A percentile compares a stretch with the other conserved stretches of the same genome.
These are phyloP conservation scores for Galeruca laticollis DNA, from an alignment of 2,888 invertebrate species.

Conservation along the genomic window DNA sequence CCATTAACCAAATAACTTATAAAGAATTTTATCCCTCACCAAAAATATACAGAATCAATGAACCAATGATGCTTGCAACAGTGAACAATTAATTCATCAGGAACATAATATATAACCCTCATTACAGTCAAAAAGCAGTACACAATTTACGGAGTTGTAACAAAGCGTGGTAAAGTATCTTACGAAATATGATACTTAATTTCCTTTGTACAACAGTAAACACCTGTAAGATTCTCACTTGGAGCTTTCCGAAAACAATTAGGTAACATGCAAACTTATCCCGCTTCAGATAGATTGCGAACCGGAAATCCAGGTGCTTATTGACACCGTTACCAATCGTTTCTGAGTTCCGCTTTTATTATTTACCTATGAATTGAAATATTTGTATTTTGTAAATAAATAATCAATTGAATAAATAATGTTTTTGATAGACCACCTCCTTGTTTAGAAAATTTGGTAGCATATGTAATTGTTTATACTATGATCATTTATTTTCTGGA, in stretches of 20 bases:
- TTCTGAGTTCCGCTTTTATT: slow-evolving; percentile 5
- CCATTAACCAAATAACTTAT: no score
- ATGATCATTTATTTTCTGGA: no score
- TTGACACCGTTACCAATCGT: slow-evolving; percentile 10
- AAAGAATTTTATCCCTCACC: no score
- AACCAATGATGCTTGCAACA: no score
- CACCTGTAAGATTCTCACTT: slow-evolving; percentile 30
- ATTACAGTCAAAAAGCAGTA: not conserved
- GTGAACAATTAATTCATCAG: no score
- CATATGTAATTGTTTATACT: no score
- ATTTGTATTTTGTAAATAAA: no score
- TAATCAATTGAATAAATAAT: no score
- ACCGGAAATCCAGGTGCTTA: slow-evolving; percentile 34
- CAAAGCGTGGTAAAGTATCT: not conserved
- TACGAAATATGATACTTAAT: not conserved
- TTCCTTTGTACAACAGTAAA: slow-evolving; percentile 12
- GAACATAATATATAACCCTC: not conserved
- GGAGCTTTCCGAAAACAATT: slow-evolving; percentile 27
- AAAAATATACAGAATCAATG: no score
- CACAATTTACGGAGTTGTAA: not conserved
- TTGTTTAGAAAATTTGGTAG: no score
- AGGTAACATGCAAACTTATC: slow-evolving; percentile 32
- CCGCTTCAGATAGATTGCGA: slow-evolving; percentile 29
- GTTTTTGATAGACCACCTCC: no score
- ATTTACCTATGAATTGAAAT: not conserved